Base-by-base conservation (phyloP, 2,113 vertebrate species). In the Burhinus bistriatus region DNA sequence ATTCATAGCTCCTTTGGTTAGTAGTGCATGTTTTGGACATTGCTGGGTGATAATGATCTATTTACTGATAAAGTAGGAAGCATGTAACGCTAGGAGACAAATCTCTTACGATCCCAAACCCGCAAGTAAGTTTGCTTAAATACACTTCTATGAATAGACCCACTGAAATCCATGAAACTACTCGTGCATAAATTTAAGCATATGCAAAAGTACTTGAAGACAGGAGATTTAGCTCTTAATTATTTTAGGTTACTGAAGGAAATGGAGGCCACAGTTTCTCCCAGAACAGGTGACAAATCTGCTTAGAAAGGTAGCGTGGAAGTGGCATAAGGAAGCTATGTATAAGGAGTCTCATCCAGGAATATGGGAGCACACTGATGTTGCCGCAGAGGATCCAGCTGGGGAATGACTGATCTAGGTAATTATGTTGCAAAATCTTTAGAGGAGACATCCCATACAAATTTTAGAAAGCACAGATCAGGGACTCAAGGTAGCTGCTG, bases 371-470 rank as follows among this genome's bases (percentile, higher is more conserved):
- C 65, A 66, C 78, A 71, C 23, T 81, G 93, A 76, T 89, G 95
- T 32, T 91, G 89, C 78, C 8, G 6, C 21, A 90, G 94, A 93
- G 30, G 83, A 94, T 92, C 82, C 61, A 87, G 19, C 61, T 87
- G 62, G 13, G 77, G 58, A 78, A 92, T 94, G 97, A 96, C 92
- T 96, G 97, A 97, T 96, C 93, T 89, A 82, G 83, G 83, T 91
- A 95, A 93, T 84, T 96, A 89, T 93, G 87, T 73, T 76, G 47
- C 81, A 93, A 98, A 95, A 90, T 89, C 81, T 93, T 87, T 62
- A 91, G 80, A 94, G 93, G 76, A 98, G 96, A 95, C 86, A 97
- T 92, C 91, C 96, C 89, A 96, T 97, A 89, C 87, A 94, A 96
- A 96, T 97, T 97, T 97, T 93, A 97, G 82, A 97, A 92, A 97